A percentile compares a stretch with the other conserved stretches of the same genome.
Conservation (phyloP, 2,797 vertebrate genomes). For the Leuciscus waleckii region DNA sequence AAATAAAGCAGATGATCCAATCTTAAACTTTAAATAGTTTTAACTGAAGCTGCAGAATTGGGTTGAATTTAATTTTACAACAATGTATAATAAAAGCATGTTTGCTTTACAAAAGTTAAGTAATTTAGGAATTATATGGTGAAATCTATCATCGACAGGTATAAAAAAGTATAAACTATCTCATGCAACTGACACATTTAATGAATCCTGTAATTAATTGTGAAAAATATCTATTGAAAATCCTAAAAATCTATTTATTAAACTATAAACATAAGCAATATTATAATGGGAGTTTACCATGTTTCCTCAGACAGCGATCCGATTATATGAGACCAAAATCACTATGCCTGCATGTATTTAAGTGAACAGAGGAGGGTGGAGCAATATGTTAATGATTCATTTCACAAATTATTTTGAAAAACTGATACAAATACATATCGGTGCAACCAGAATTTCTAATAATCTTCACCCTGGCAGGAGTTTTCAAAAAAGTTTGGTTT, state of each 20-base stretch:
- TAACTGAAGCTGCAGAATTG: neutral
- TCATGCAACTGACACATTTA: neutral
- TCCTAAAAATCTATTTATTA: neutral
- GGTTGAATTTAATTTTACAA: neutral
- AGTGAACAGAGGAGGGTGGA: conserved; percentile 1
- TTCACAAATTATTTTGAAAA: conserved; percentile 1
- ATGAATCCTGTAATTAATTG: conserved; percentile 8
- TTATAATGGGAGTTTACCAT: neutral
- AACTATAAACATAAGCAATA: neutral
- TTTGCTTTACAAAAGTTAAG: neutral
- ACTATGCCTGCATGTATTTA: neutral
- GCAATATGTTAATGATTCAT: neutral
- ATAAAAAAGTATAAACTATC: neutral
- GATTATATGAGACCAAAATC: neutral
- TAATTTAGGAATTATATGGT: neutral
- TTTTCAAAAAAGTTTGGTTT: too few relatives aligned
- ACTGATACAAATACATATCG: neutral
- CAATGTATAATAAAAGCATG: neutral
- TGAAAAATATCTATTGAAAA: neutral
- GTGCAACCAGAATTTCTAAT: too few relatives aligned
- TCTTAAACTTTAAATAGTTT: neutral
- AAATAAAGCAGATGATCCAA: neutral
- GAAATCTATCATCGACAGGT: neutral
- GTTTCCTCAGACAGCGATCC: neutral
- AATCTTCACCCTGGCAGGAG: too few relatives aligned